These are phyloP conservation scores for Pogonophryne albipinna DNA, from an alignment of 2,797 vertebrate species.

Conservation along the genomic window DNA sequence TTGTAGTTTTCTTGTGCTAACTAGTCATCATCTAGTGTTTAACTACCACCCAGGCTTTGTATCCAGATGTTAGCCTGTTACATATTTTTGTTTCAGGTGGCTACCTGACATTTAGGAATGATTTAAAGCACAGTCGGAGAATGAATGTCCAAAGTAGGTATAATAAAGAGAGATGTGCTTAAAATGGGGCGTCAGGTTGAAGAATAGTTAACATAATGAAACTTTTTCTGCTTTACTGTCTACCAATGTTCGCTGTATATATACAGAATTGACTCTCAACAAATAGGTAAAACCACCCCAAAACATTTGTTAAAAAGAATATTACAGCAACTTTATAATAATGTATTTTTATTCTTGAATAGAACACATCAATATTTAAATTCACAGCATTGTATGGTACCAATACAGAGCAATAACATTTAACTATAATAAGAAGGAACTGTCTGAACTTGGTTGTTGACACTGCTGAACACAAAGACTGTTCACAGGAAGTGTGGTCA, in stretches of 20 bases:
- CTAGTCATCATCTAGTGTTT: constrained; percentile 25
- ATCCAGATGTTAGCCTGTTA: constrained; percentile 56
- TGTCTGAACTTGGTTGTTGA: background rate
- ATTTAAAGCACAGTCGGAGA: constrained; percentile 5
- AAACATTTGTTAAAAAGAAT: background rate
- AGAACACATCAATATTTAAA: background rate
- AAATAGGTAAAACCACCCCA: too few species aligned
- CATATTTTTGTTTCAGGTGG: constrained; percentile 41
- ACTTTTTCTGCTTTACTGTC: too few species aligned
- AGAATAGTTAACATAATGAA: background rate
- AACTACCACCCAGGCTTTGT: constrained; percentile 35
- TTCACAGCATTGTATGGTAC: background rate
- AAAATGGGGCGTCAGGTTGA: background rate
- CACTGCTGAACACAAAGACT: constrained; percentile 27
- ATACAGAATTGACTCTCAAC: background rate
- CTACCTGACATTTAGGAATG: constrained; percentile 34
- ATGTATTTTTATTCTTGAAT: background rate
- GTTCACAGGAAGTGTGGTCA: constrained; percentile 26
- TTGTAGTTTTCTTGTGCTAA: constrained; percentile 18
- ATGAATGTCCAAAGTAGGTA: constrained; percentile 7
- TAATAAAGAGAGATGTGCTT: constrained; percentile 29
- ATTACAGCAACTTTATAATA: background rate
- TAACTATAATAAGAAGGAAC: background rate
- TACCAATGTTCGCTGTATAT: background rate
- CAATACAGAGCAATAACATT: background rate